Evolutionary conservation across 2,113 vertebrate genomes (phyloP), one percentile per base, ranked within the genome.

Genomic region (Gobio gobio): DNA sequence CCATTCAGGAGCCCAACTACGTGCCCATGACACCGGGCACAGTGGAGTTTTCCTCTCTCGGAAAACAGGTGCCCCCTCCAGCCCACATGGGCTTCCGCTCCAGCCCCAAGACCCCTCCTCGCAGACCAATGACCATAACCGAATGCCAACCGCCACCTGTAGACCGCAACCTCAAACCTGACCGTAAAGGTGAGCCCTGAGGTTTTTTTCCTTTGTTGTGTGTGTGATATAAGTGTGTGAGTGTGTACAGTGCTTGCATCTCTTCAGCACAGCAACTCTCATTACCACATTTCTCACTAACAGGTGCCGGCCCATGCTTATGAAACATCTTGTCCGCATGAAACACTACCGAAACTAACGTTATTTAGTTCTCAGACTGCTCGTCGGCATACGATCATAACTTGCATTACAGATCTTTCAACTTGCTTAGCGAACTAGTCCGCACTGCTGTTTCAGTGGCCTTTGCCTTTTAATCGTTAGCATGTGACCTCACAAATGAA

Each of bases 51-150:
- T 96, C 97, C 7, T 95, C 97, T 4, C 95, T 99, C 94, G 98
- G 98, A 76, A 99, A 97, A 93, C 98, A 99, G 95, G 98, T 99
- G 9, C 98, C 98, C 81, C 98, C 98, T 66, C 98, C 98, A 7
- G 98, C 97, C 87, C 98, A 99, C 90, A 98, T 99, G 98, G 98
- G 98, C 86, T 99, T 99, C 91, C 95, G 97, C 86, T 97, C 97
- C 84, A 99, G 98, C 89, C 98, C 98, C 74, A 98, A 99, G 92
- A 99, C 98, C 36, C 97, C 98, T 56, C 98, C 98, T 54, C 94
- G 97, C 88, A 95, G 96, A 87, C 96, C 97, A 10, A 94, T 98
- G 87, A 96, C 95, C 86, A 93, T 91, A 82, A 94, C 93, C 40
- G 97, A 99, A 83, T 98, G 97, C 92, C 97, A 98, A 90, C 98